These are phyloP conservation scores for Dexiosoma caninum DNA, from an alignment of 2,888 invertebrate species.

Conservation along the genomic window DNA sequence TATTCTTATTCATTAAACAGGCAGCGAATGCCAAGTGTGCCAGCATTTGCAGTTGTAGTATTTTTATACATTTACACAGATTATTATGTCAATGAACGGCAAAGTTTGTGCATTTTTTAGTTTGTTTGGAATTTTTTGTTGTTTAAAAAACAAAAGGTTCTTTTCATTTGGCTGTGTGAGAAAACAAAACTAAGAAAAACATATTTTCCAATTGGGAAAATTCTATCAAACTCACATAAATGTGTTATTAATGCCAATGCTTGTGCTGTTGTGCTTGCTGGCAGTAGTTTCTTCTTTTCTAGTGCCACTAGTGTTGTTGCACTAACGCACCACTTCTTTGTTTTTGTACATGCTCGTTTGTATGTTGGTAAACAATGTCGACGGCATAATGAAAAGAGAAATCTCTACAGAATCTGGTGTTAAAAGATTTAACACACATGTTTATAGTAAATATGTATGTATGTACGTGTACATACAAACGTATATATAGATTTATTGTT, in stretches of 20 bases:
- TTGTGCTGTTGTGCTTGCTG: neutral
- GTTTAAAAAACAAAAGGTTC: constrained; percentile 49
- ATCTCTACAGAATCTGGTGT: constrained; percentile 50
- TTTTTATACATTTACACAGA: constrained; percentile 48
- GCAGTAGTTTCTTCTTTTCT: neutral
- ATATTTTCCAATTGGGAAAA: constrained; percentile 36
- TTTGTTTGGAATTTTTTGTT: constrained; percentile 3
- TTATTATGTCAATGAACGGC: constrained; percentile 66
- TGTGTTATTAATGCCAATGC: neutral
- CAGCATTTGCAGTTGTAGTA: constrained; percentile 34
- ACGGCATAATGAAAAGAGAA: constrained; percentile 38
- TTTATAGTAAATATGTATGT: constrained; percentile 4
- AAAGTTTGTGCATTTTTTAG: constrained; percentile 47
- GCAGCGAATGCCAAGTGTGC: constrained; percentile 58
- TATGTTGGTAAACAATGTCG: constrained; percentile 32
- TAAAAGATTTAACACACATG: constrained; percentile 62
- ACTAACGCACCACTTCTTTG: constrained; percentile 23
- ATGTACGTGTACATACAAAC: neutral
- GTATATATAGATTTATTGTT: neutral
- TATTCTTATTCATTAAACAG: constrained; percentile 28
- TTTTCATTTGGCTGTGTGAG: constrained; percentile 33
- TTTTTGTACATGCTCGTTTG: neutral
- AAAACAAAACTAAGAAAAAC: neutral
- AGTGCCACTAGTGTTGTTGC: constrained; percentile 25
- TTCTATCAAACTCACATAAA: constrained; percentile 1